Conservation (phyloP, 2,888 invertebrate genomes). For the Ectemnius continuus region DNA sequence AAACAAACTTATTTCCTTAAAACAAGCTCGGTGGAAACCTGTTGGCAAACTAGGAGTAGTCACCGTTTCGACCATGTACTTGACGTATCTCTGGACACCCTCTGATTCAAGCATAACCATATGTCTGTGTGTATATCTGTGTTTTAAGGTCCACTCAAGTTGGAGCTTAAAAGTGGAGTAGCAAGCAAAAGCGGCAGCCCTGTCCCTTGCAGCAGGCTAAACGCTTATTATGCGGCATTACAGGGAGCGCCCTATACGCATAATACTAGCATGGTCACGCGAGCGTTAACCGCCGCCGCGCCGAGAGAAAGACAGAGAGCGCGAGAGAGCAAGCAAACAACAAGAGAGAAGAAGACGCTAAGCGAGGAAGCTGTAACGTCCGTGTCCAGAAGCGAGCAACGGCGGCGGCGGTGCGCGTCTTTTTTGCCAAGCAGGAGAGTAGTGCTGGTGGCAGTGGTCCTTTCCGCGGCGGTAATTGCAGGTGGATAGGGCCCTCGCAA, state of each 20-base stretch:
- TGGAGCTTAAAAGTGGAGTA: too few species aligned
- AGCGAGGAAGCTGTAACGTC: not conserved
- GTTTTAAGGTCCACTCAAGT: too few species aligned
- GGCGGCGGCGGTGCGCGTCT: too few species aligned
- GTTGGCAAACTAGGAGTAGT: not conserved
- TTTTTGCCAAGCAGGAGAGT: too few species aligned
- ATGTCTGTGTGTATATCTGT: too few species aligned
- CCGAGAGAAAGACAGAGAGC: slow-evolving; percentile 31
- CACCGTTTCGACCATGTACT: not conserved
- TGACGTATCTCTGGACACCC: not conserved
- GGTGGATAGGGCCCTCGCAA: too few species aligned
- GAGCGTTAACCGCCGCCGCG: slow-evolving; percentile 62
- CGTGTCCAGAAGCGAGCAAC: too few species aligned
- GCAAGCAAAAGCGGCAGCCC: not conserved
- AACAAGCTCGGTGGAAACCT: too few species aligned
- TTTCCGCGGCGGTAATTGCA: too few species aligned
- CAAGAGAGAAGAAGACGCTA: not conserved
- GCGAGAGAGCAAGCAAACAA: not conserved
- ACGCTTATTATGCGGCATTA: slow-evolving; percentile 73
- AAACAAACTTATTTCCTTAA: too few species aligned
- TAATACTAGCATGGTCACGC: slow-evolving; percentile 70
- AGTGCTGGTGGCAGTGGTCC: too few species aligned
- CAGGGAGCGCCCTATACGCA: slow-evolving; percentile 58
- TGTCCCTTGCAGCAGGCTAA: slow-evolving; percentile 56
- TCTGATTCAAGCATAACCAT: too few species aligned